A percentile compares a stretch with the other conserved stretches of the same genome.
These are phyloP conservation scores for Saimiri boliviensis DNA, from an alignment of 2,113 vertebrate species.

Conservation along the genomic window DNA sequence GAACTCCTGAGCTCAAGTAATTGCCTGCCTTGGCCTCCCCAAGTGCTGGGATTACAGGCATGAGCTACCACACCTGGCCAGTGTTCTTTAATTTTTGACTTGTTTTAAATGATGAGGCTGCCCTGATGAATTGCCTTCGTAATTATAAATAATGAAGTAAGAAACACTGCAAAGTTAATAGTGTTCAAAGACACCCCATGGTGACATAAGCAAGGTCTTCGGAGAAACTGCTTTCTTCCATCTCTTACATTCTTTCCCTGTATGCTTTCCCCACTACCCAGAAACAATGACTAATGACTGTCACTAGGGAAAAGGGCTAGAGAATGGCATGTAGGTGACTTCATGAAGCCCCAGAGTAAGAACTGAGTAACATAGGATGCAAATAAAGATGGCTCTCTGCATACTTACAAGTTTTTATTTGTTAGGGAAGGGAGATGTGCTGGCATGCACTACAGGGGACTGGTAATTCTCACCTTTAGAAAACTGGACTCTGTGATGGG, in stretches of 20 bases:
- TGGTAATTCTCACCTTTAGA: background rate
- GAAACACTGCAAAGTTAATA: background rate
- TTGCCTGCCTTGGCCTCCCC: too few relatives aligned
- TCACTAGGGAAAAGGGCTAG: background rate
- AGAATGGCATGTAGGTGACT: background rate
- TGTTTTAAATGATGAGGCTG: background rate
- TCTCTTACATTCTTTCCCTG: background rate
- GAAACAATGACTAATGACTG: background rate
- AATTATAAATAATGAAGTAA: background rate
- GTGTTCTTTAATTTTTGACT: background rate
- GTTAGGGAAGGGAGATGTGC: background rate
- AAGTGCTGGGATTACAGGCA: too few relatives aligned
- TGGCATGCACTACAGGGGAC: background rate
- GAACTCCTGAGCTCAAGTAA: too few relatives aligned
- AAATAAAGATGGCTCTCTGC: background rate
- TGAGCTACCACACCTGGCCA: too few relatives aligned
- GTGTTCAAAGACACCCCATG: background rate
- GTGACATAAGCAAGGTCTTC: background rate
- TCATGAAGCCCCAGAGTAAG: background rate
- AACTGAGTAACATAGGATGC: background rate
- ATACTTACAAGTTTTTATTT: background rate
- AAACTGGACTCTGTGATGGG: background rate
- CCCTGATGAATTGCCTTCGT: background rate
- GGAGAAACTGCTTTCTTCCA: background rate
- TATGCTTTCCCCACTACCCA: background rate